A percentile compares a stretch with the other conserved stretches of the same genome.
Conservation (phyloP, 2,888 invertebrate species). For the Lasioglossum villosulum region DNA sequence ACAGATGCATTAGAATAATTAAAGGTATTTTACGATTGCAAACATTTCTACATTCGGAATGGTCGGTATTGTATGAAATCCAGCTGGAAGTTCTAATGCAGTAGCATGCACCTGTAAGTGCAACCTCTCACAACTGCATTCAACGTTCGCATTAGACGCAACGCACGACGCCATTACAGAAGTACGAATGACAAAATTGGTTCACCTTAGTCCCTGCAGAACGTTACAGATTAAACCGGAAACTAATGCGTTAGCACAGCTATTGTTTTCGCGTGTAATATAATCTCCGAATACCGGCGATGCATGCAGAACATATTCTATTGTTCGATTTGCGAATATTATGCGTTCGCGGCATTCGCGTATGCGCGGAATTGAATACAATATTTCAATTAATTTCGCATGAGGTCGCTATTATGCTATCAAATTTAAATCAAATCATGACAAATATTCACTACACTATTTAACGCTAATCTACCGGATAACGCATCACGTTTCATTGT, state of each 20-base stretch:
- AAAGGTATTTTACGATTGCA: slow-evolving; percentile 31
- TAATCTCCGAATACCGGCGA: neutral
- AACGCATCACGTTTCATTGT: neutral
- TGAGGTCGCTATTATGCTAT: neutral
- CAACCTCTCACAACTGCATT: slow-evolving; percentile 38
- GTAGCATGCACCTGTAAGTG: slow-evolving; percentile 37
- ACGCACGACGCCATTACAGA: slow-evolving; percentile 21
- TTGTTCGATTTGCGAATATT: neutral
- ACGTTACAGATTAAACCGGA: slow-evolving; percentile 53
- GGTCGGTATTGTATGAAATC: neutral
- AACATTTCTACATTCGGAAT: slow-evolving; percentile 22
- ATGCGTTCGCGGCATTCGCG: neutral
- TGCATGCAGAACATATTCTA: neutral
- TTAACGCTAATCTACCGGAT: neutral
- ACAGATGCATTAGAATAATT: neutral
- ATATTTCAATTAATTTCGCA: neutral
- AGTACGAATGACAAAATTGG: slow-evolving; percentile 49
- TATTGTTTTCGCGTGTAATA: neutral
- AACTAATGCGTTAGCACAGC: slow-evolving; percentile 22
- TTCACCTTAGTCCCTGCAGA: slow-evolving; percentile 53
- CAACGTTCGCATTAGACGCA: slow-evolving; percentile 39
- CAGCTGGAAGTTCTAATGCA: slow-evolving; percentile 38
- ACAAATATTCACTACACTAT: neutral
- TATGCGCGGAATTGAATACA: neutral
- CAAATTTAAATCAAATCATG: neutral